Conservation (phyloP, 92 coral and sea anemone species). For the Zoanthus sociatus region DNA sequence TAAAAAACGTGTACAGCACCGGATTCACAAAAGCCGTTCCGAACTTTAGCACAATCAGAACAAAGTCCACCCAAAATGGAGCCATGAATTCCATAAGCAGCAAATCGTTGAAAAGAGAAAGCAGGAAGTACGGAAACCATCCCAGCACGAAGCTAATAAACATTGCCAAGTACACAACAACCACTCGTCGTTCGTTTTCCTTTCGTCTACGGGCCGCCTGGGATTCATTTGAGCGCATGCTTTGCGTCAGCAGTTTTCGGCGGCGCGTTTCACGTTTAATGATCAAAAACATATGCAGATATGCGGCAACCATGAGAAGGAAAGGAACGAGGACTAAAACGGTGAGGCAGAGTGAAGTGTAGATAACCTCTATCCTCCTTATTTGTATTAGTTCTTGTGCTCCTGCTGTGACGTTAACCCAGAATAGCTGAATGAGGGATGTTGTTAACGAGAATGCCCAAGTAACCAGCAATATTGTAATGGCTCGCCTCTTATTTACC, state of each 20-base stretch:
- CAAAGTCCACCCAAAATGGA: slow-evolving; percentile 35
- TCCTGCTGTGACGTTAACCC: slow-evolving; percentile 50
- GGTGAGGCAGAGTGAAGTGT: slow-evolving; percentile 51
- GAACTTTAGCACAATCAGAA: slow-evolving; percentile 66
- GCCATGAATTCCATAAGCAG: background rate
- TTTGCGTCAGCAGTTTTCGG: slow-evolving; percentile 21
- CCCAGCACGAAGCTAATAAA: slow-evolving; percentile 71
- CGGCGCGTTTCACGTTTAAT: slow-evolving; percentile 62
- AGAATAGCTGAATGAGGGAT: slow-evolving; percentile 66
- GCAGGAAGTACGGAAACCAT: slow-evolving; percentile 75
- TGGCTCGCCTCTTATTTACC: slow-evolving; percentile 68
- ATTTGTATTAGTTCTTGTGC: background rate
- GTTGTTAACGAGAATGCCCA: slow-evolving; percentile 72
- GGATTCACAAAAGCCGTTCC: slow-evolving; percentile 79
- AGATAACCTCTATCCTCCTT: slow-evolving; percentile 46
- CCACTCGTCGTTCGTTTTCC: slow-evolving; percentile 66
- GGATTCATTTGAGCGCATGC: background rate
- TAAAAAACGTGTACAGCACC: slow-evolving; percentile 81
- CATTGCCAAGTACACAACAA: slow-evolving; percentile 67
- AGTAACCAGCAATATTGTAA: slow-evolving; percentile 46
- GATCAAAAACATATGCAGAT: slow-evolving; percentile 65
- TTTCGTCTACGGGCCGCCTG: slow-evolving; percentile 15
- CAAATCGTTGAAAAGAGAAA: slow-evolving; percentile 59
- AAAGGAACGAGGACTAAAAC: slow-evolving; percentile 71
- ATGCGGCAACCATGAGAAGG: slow-evolving; percentile 51